A percentile compares a stretch with the other conserved stretches of the same genome.
These are phyloP conservation scores for Atlantisia rogersi DNA, from an alignment of 2,113 vertebrate species.

Conservation along the genomic window DNA sequence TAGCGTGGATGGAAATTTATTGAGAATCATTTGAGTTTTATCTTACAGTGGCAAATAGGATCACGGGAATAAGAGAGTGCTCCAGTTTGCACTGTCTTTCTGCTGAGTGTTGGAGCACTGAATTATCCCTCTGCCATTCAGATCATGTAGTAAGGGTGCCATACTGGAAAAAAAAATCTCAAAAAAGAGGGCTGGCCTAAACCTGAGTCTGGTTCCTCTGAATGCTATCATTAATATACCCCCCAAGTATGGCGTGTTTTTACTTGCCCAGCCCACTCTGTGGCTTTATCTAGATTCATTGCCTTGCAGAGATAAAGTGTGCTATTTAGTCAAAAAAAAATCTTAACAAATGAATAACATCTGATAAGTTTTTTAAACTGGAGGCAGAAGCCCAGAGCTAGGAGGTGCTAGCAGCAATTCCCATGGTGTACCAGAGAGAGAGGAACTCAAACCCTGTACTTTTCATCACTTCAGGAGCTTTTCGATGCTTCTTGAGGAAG, in stretches of 20 bases:
- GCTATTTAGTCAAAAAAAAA: background rate
- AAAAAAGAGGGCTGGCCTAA: background rate
- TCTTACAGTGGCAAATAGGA: background rate
- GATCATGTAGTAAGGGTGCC: background rate
- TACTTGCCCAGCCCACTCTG: background rate
- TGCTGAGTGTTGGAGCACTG: background rate
- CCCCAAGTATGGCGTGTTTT: rapidly evolving
- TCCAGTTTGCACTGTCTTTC: background rate
- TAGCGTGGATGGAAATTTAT: background rate
- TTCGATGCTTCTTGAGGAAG: background rate
- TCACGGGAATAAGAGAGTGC: background rate
- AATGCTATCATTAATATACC: background rate
- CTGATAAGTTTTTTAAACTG: background rate
- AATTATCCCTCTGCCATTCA: background rate
- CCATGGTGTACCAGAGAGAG: background rate
- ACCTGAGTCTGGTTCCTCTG: background rate
- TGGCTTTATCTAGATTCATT: background rate
- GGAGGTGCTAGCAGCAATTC: background rate
- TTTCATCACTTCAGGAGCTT: background rate
- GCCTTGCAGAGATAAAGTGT: background rate
- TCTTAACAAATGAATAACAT: background rate
- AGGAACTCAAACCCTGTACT: background rate
- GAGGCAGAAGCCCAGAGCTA: background rate
- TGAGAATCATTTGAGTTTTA: background rate
- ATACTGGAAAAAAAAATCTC: background rate